Base-by-base conservation (phyloP, 2,113 vertebrate genomes). In the Alaudala cheleensis region DNA sequence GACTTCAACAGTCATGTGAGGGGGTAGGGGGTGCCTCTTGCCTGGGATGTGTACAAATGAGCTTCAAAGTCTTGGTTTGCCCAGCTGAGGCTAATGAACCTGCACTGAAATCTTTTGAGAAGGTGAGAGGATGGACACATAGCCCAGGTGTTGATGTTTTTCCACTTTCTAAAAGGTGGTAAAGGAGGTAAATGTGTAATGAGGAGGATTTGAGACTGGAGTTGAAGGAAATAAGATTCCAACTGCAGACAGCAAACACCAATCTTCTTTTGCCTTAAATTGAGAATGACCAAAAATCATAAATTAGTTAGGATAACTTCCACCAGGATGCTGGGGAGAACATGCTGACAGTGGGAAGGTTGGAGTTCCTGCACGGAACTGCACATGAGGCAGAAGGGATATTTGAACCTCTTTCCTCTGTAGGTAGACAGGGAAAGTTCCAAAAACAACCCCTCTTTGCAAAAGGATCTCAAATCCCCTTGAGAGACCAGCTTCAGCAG, bases 291-390 rank as follows among this genome's bases (percentile, higher is more conserved):
- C 2, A 2, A 84, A 81, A 78, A 0, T 2, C 26, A 51, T 14
- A 62, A 47, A 70, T 11, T 5, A 69, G 6, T 69, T 53, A 56
- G 31, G 72, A 37, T 14, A 65, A 21, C 14, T 80, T 90, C 24
- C 28, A 23, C 6, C 44, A 54, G 31, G n/a, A 37, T 81, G 34
- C 19, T 56, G 54, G 20, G 39, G 29, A 88, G 67, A 70, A 16
- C 24, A 65, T 34, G 8, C 14, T 73, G 33, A 12, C 34, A 21
- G 11, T 62, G 67, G 19, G 11, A 54, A 54, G 8, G 58, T 34
- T 21, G 47, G 6, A 72, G 5, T 25, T 25, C 23, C 34, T 3
- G 3, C 0, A 0, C 42, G 73, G 20, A 73, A 31, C 58, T 0
- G 0, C 2, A 1, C 15, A 26, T 39, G 12, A 61, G 29, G 53